A percentile compares a stretch with the other conserved stretches of the same genome.
Evolutionary conservation across 2,888 invertebrate species (phyloP).

Genomic region (Dolichopus griseipennis): DNA sequence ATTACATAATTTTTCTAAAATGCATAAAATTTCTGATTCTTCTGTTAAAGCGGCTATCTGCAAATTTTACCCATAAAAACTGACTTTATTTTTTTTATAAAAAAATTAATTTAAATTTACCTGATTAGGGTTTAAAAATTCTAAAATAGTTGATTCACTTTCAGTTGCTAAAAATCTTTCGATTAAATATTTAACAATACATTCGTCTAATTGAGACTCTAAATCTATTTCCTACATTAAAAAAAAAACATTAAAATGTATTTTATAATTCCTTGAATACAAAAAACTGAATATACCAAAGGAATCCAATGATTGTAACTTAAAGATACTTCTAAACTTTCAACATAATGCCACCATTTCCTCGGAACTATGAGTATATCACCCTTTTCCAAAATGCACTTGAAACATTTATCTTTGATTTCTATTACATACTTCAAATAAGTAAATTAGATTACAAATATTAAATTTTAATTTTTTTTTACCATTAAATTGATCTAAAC

Average conservation of each 20-base stretch:
- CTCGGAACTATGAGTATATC: constrained; percentile 82
- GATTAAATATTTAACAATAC: constrained; percentile 58
- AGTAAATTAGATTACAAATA: constrained; percentile 15
- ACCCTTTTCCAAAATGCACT: constrained; percentile 67
- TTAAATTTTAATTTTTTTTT: constrained; percentile 16
- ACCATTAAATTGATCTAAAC: constrained; percentile 47
- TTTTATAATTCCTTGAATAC: neutral
- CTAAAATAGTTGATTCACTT: constrained; percentile 38
- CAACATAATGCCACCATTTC: constrained; percentile 97
- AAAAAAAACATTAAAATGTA: neutral
- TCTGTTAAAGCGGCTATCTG: neutral
- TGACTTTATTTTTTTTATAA: neutral
- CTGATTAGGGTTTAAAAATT: constrained; percentile 61
- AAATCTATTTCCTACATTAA: constrained; percentile 29
- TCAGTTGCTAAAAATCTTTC: constrained; percentile 51
- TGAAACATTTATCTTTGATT: constrained; percentile 43
- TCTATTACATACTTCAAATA: constrained; percentile 11
- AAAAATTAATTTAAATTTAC: constrained; percentile 24
- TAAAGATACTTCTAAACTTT: constrained; percentile 65
- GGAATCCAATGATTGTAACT: constrained; percentile 65
- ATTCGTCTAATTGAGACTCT: constrained; percentile 46
- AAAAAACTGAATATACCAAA: constrained; percentile 43
- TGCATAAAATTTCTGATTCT: constrained; percentile 5
- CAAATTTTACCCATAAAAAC: neutral
- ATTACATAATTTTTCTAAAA: neutral